Evolutionary conservation across 2,888 invertebrate genomes (phyloP).

Genomic region (Netelia virgata): DNA sequence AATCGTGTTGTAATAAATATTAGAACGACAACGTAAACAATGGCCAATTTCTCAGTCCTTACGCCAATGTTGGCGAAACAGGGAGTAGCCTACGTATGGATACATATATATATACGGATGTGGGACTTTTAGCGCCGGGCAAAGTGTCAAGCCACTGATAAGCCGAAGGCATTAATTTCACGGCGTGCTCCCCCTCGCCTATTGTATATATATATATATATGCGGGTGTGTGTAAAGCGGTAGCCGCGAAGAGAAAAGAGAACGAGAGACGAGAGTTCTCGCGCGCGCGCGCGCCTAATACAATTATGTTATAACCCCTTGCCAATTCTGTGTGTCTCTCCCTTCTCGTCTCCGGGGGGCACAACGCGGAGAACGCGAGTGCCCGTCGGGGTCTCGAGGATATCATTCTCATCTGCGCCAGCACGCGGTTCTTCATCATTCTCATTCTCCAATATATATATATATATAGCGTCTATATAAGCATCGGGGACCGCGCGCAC

Average conservation of each 20-base stretch:
- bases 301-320: constrained; percentile 84
- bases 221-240: neutral
- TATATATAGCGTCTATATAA: constrained; percentile 1
- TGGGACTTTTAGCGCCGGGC: constrained; percentile 79
- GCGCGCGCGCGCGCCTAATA: constrained; percentile 80
- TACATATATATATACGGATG: constrained; percentile 68
- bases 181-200: constrained; percentile 77
- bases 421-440: constrained; percentile 57
- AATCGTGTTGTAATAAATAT: neutral
- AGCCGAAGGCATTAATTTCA: constrained; percentile 84
- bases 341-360: constrained; percentile 36
- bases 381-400: constrained; percentile 55
- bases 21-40: neutral
- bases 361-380: constrained; percentile 64
- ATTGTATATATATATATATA: neutral
- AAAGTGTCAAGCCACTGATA: constrained; percentile 83
- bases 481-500: constrained; percentile 45
- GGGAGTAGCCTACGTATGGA: neutral
- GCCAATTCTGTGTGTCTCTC: constrained; percentile 75
- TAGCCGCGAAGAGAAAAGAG: constrained; percentile 24
- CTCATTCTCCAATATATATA: neutral
- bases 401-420: constrained; percentile 63
- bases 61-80: constrained; percentile 51
- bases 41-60: constrained; percentile 31
- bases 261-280: constrained; percentile 30